Evolutionary conservation across 2,113 vertebrate genomes (phyloP).

Genomic region (Myotis lucifugus): DNA sequence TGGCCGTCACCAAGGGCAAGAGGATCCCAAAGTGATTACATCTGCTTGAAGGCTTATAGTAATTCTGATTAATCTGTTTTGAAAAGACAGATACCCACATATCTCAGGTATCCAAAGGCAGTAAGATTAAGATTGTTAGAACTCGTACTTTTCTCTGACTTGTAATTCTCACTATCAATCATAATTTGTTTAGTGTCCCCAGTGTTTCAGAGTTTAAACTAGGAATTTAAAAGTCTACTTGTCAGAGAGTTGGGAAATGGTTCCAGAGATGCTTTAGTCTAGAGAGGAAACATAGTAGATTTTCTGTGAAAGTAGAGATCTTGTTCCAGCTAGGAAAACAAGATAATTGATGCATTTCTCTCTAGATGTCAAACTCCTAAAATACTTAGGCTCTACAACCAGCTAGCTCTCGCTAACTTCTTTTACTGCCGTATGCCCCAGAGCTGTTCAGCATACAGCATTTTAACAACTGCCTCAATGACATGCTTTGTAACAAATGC

Average conservation of each 20-base stretch:
- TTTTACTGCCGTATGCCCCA: neutral
- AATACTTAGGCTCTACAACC: neutral
- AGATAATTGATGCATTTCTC: neutral
- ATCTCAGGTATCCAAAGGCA: conserved; percentile 45
- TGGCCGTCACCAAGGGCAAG: conserved; percentile 44
- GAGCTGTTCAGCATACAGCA: neutral
- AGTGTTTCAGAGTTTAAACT: conserved; percentile 47
- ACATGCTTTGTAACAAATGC: neutral
- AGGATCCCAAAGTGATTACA: conserved; percentile 17
- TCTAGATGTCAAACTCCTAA: neutral
- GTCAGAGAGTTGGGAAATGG: conserved; percentile 31
- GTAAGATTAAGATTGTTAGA: conserved; percentile 64
- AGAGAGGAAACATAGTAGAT: conserved; percentile 10
- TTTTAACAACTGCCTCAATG: neutral
- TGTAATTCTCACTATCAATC: conserved; percentile 56
- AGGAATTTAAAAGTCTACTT: conserved; percentile 51
- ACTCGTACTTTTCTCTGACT: conserved; percentile 44
- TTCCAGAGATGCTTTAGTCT: conserved; percentile 30
- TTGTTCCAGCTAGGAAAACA: conserved; percentile 38
- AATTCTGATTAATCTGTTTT: conserved; percentile 73
- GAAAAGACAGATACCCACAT: conserved; percentile 61
- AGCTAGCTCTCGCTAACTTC: neutral
- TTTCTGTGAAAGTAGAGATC: conserved; percentile 37
- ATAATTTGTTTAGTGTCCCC: conserved; percentile 54
- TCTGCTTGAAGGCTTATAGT: conserved; percentile 55